phyloP scores from a whole-genome alignment of 2,113 vertebrate species.

The Beaufortia kweichowensis region DNA sequence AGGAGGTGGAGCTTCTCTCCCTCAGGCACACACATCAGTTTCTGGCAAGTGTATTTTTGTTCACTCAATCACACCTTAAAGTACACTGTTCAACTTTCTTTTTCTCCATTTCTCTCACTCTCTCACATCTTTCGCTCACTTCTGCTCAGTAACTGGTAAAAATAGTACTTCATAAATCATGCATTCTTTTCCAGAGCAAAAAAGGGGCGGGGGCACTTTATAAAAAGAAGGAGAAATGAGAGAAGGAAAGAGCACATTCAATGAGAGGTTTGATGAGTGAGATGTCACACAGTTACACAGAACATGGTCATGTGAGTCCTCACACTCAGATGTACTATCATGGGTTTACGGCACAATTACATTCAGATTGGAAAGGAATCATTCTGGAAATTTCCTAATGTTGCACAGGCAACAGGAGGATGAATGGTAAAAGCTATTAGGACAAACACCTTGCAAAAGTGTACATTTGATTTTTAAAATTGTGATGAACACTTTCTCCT shows the following conservation, averaged over 20 bases:
- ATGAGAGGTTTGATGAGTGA: slow-evolving; percentile 35
- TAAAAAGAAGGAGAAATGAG: slow-evolving; percentile 31
- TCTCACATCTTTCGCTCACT: slow-evolving; percentile 54
- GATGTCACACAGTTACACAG: slow-evolving; percentile 18
- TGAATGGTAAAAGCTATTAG: background rate
- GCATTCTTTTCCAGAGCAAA: slow-evolving; percentile 69
- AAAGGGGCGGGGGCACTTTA: slow-evolving; percentile 31
- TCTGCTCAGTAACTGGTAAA: slow-evolving; percentile 77
- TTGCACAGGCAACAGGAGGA: background rate
- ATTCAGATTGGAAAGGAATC: slow-evolving; percentile 13
- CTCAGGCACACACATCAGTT: slow-evolving; percentile 13
- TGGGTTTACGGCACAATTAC: slow-evolving; percentile 17
- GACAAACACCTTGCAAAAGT: background rate
- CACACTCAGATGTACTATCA: slow-evolving; percentile 14
- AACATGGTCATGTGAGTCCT: slow-evolving; percentile 25
- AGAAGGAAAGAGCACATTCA: slow-evolving; percentile 14
- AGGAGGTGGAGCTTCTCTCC: slow-evolving; percentile 5
- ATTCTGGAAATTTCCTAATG: background rate
- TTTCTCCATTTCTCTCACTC: slow-evolving; percentile 52
- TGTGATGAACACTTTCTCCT: background rate
- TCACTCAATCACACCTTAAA: slow-evolving; percentile 37
- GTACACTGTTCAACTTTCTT: slow-evolving; percentile 26
- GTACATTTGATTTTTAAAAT: background rate
- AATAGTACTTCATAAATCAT: slow-evolving; percentile 85
- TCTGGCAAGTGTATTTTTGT: background rate